Base-by-base conservation (phyloP, 2,797 vertebrate species). In the Cuniculus paca region DNA sequence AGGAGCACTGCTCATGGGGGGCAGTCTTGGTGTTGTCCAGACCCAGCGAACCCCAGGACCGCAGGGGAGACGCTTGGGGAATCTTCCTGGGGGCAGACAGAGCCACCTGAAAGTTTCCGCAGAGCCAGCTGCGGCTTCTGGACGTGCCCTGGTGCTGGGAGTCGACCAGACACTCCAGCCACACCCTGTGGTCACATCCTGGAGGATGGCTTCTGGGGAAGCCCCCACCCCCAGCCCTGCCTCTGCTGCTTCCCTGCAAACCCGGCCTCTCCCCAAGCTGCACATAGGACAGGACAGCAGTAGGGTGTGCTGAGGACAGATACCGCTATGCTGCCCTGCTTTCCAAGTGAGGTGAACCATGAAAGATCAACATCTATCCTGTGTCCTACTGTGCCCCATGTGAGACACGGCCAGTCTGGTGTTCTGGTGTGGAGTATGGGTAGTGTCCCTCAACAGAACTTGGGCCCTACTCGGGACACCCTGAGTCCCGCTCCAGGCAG, bases 111-210 rank as follows among this genome's bases (percentile, higher is more conserved):
- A 87, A 63, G 39, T 31, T 52, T 63, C 77, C 22, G 24, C 36
- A 39, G 48, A 28, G n/a, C 75, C 0, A 13, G 24, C 82, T 39
- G 50, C 75, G 63, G 54, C 31, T 85, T 34, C 39, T 2, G 6
- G 63, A 7, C 2, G 5, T 5, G 26, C 17, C 45, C 91, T 80
- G 20, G 58, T 74, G 36, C 54, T 10, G 28, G 3, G 13, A 72
- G 42, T 14, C 1, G 11, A 7, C 56, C 26, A 34, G 1, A 39
- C 1, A 22, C 2, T 2, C 19, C 34, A 36, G 34, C 17, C 58
- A 84, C 22, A n/a, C 22, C 7, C 48, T 16, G 11, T 1, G 5
- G 50, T 13, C 75, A 60, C 22, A 39, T 26, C 42, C 31, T 90
- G 39, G 26, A 39, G 75, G 63, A 60, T 80, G 61, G 42, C 52